phyloP scores from a whole-genome alignment of 2,113 vertebrate genomes.

The Chlorodrepanis virens region DNA sequence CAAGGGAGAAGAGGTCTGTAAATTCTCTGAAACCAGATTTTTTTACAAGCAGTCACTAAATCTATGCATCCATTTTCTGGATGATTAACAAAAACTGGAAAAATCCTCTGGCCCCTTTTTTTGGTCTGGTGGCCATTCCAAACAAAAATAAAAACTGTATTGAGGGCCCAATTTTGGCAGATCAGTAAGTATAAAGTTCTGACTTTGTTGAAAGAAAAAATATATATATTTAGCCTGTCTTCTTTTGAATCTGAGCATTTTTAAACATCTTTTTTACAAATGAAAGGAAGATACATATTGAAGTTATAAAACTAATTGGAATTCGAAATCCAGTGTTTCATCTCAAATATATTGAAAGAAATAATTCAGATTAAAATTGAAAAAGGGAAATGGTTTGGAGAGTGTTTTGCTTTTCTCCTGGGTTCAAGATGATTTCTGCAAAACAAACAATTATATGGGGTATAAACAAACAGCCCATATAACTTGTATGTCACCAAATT shows the following conservation, averaged over 20 bases:
- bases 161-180: neutral
- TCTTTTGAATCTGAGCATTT: neutral
- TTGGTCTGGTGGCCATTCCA: neutral
- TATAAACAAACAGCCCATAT: neutral
- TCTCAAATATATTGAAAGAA: slow-evolving; percentile 1
- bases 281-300: neutral
- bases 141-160: neutral
- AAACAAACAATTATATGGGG: neutral
- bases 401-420: neutral
- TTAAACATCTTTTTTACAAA: neutral
- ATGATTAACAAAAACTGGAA: neutral
- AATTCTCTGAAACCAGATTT: neutral
- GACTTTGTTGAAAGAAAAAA: neutral
- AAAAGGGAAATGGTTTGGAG: neutral
- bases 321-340: neutral
- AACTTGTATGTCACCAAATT: neutral
- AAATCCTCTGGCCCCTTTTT: neutral
- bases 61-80: neutral
- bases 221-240: neutral
- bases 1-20: neutral
- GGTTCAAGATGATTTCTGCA: neutral
- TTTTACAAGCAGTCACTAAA: neutral
- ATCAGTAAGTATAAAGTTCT: neutral
- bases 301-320: neutral
- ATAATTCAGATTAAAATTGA: neutral